phyloP scores from a whole-genome alignment of 2,888 invertebrate genomes.

The Agonopterix subpropinquella region DNA sequence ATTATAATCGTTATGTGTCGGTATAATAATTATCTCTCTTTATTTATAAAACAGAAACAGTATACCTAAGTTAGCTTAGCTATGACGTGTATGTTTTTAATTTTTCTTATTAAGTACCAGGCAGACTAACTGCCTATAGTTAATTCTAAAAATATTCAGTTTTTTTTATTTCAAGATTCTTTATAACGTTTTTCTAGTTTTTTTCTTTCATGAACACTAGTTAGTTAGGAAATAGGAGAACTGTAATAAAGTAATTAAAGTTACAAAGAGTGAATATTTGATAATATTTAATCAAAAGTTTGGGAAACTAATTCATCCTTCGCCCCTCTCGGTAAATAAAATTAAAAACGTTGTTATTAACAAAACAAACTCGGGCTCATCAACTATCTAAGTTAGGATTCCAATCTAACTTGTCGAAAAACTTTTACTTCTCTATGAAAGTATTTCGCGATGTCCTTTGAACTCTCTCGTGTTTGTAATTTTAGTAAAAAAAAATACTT shows the following conservation, averaged over 20 bases:
- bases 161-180: too few relatives aligned
- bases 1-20: too few relatives aligned
- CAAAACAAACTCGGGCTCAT: conserved; percentile 25
- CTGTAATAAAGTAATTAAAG: neutral
- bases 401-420: conserved; percentile 54
- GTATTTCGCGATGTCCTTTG: conserved; percentile 10
- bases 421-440: conserved; percentile 27
- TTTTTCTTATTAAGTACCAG: too few relatives aligned
- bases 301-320: conserved; percentile 15
- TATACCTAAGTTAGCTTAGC: too few relatives aligned
- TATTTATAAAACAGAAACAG: too few relatives aligned
- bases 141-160: too few relatives aligned
- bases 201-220: too few relatives aligned
- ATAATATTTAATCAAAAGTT: conserved; percentile 11
- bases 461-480: neutral
- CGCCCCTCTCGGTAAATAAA: conserved; percentile 17
- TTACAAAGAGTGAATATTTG: neutral
- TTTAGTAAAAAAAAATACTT: neutral
- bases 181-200: too few relatives aligned
- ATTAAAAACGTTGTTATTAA: conserved; percentile 38
- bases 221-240: too few relatives aligned
- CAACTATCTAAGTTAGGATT: conserved; percentile 40
- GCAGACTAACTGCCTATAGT: too few relatives aligned
- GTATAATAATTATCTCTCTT: too few relatives aligned
- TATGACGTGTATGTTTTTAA: too few relatives aligned